A percentile compares a stretch with the other conserved stretches of the same genome.
These are phyloP conservation scores for Lutjanus argentimaculatus DNA, from an alignment of 2,797 vertebrate genomes.

Conservation along the genomic window DNA sequence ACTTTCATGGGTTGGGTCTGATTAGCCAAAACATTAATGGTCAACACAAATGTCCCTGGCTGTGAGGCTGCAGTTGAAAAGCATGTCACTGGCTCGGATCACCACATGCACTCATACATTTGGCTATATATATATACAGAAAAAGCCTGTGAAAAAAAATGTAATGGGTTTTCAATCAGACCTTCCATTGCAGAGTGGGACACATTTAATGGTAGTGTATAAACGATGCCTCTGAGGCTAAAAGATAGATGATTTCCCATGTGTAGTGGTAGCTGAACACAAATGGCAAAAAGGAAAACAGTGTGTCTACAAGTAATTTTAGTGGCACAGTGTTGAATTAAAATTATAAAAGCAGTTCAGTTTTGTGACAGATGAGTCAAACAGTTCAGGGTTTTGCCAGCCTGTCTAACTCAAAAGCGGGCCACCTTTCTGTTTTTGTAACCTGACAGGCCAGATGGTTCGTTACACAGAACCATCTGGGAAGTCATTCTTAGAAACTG, in stretches of 20 bases:
- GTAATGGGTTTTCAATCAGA: not conserved
- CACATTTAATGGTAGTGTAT: constrained; percentile 13
- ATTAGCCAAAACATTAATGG: not conserved
- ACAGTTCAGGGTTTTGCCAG: too few species aligned
- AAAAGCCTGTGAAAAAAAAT: not conserved
- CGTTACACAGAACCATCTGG: too few species aligned
- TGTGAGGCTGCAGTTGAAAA: constrained; percentile 1
- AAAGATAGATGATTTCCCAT: constrained; percentile 29
- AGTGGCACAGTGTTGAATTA: constrained; percentile 6
- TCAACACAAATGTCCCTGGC: not conserved
- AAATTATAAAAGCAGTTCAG: not conserved
- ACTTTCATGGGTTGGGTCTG: not conserved
- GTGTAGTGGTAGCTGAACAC: constrained; percentile 6
- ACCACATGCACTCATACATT: not conserved
- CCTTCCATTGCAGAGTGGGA: not conserved
- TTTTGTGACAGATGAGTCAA: too few species aligned
- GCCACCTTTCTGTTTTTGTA: too few species aligned
- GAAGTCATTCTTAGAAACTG: too few species aligned
- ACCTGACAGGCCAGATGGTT: too few species aligned
- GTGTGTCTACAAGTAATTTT: constrained; percentile 8
- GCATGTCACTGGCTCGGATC: not conserved
- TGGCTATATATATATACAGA: not conserved
- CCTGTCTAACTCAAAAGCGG: too few species aligned
- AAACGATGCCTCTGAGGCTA: not conserved
- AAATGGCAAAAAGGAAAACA: not conserved